Evolutionary conservation across 1,140 invertebrate species (phyloP), one percentile per base, ranked within the genome.

Genomic region (Phenacoccus solenopsis): DNA sequence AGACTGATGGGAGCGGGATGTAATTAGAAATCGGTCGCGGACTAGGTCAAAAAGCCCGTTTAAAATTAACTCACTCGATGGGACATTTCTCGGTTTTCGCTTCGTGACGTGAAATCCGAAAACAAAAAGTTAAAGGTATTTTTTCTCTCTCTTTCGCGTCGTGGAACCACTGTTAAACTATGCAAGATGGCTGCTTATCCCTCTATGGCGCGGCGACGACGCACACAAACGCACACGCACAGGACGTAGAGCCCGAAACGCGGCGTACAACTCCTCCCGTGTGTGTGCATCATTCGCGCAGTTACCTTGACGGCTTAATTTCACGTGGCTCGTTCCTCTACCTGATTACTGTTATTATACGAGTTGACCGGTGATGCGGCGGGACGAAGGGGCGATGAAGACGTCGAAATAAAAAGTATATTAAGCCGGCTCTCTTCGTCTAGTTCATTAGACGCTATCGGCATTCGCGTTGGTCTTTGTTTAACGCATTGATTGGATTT

Each of bases 231-330:
- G 59, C 59, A 24, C 59, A 64, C 20, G 13, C 56, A 59, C 20
- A 59, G 56, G 20, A 59, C 56, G 56, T 20, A 9, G 21, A 5
- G 16, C 56, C 56, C 20, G 4, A 27, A 10, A 10, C 10, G 22
- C 59, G 25, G 10, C 59, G 16, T 59, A 16, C 56, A 10, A 25
- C 59, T 25, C 59, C 59, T 25, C 59, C 59, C 59, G 59, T 25
- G 22, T 38, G 32, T 38, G 32, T 64, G 25, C 20, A 25, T 64
- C 25, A 13, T 24, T 64, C 22, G 25, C 21, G 59, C 59, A 64
- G 59, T 64, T 64, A 64, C 59, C 59, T 64, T 64, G 59, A 64
- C 59, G 59, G 59, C 59, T 64, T 64, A 64, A 64, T 64, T 64
- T 64, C 59, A 64, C 59, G 59, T 64, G 59, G 59, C 59, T 64